These are phyloP conservation scores for Camponotus pennsylvanicus DNA, from an alignment of 1,140 invertebrate genomes.

Conservation along the genomic window DNA sequence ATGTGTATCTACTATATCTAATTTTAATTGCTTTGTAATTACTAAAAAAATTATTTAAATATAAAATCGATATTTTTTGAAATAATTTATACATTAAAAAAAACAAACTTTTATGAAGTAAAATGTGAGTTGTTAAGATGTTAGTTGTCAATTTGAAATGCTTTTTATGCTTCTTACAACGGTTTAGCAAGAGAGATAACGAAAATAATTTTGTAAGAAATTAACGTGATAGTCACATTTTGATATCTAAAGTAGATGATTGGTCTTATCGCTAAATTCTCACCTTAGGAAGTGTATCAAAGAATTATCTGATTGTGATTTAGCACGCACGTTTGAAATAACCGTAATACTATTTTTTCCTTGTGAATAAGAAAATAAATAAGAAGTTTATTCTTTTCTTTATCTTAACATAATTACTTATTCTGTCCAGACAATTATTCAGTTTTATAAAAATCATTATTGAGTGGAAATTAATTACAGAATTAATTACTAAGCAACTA, in stretches of 20 bases:
- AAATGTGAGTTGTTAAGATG: background rate
- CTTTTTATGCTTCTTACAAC: background rate
- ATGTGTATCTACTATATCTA: background rate
- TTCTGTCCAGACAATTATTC: background rate
- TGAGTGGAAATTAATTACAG: background rate
- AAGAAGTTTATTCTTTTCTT: background rate
- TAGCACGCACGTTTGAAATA: background rate
- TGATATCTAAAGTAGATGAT: background rate
- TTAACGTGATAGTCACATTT: conserved; percentile 11
- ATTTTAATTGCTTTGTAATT: background rate
- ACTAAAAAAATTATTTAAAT: background rate
- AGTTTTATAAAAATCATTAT: background rate
- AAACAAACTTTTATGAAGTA: background rate
- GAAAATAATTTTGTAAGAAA: background rate
- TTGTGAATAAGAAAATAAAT: background rate
- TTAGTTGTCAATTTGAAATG: background rate
- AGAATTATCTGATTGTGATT: conserved; percentile 39
- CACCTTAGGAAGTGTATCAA: conserved; percentile 1
- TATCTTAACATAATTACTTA: conserved; percentile 24
- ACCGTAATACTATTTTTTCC: background rate
- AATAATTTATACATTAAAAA: background rate
- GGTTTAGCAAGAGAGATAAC: background rate
- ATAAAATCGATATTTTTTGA: background rate
- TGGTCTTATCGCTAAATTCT: conserved; percentile 11
- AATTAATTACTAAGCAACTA: background rate